A percentile compares a stretch with the other conserved stretches of the same genome.
These are phyloP conservation scores for Nomada lathburiana DNA, from an alignment of 2,888 invertebrate genomes.

Conservation along the genomic window DNA sequence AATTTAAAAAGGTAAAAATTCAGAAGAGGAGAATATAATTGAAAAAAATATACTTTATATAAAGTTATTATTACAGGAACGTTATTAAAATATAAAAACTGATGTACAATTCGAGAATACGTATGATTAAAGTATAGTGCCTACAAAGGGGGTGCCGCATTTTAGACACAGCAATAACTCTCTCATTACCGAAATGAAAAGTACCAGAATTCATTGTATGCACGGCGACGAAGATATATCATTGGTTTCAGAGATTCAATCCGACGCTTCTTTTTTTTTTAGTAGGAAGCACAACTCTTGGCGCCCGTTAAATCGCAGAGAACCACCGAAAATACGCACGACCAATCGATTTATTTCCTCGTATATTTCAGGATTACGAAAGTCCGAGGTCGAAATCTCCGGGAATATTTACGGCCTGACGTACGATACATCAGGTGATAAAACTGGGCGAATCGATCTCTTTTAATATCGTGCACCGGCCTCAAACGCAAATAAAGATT, in stretches of 20 bases:
- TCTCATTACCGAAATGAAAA: too few relatives aligned
- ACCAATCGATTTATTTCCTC: constrained; percentile 72
- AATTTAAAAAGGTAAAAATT: too few relatives aligned
- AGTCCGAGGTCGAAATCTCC: constrained; percentile 74
- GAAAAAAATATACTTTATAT: too few relatives aligned
- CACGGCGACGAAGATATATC: neutral
- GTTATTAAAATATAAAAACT: too few relatives aligned
- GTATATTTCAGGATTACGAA: constrained; percentile 76
- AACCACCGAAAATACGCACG: constrained; percentile 69
- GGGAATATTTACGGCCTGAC: constrained; percentile 71
- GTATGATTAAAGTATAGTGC: too few relatives aligned
- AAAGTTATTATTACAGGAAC: too few relatives aligned
- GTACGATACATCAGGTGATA: constrained; percentile 73
- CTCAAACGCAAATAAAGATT: constrained; percentile 66
- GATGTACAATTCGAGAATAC: too few relatives aligned
- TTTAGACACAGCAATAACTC: too few relatives aligned
- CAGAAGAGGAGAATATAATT: too few relatives aligned
- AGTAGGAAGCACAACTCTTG: constrained; percentile 52
- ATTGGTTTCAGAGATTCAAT: constrained; percentile 28
- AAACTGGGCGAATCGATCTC: constrained; percentile 69
- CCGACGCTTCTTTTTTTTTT: constrained; percentile 34
- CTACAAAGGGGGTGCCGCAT: too few relatives aligned
- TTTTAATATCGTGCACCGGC: constrained; percentile 66
- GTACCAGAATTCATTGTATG: neutral
- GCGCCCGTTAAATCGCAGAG: constrained; percentile 64